Evolutionary conservation across 1,140 invertebrate species (phyloP), one percentile per base, ranked within the genome.

Genomic region (Dendrolimus punctatus): DNA sequence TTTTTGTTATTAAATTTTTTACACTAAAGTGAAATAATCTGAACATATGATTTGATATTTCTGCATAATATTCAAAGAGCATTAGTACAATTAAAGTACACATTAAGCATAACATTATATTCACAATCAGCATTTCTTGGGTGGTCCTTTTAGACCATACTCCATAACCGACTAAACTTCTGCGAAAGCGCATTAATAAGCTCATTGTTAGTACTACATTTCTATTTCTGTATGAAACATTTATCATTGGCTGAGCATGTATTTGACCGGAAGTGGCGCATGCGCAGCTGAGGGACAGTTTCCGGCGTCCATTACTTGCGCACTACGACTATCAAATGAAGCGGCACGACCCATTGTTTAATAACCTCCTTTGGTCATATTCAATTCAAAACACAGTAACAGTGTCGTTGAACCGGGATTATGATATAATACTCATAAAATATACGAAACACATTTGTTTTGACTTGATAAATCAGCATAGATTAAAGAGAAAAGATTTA

Each of bases 261-360:
- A 69, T 76, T 57, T 77, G 75, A 79, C 76, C 75, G 79, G 79
- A 82, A 82, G 68, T 51, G 65, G 69, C 69, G 70, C 66, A 64
- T 64, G 66, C 70, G 69, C 70, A 67, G 53, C 59, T 66, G 68
- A 66, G 64, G 62, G 62, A 63, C 57, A 51, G 60, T 72, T 76
- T 82, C 79, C 79, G 72, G 58, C 72, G 62, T 69, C 70, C 71
- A 76, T 82, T 70, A 62, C 62, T 62, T 65, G 58, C 63, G 64
- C 62, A 65, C 57, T 73, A 72, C 46, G 62, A 60, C 64, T 76
- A 62, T 67, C 59, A 71, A 83, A 78, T 83, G 80, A 76, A 73
- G 62, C 75, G 75, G 71, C 65, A 69, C 73, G 58, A 49, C 55
- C 66, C 62, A 83, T 82, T 76, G 77, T 80, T 71, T 59, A 53